Base-by-base conservation (phyloP, 2,888 invertebrate genomes). In the Apodemia hepburni region DNA sequence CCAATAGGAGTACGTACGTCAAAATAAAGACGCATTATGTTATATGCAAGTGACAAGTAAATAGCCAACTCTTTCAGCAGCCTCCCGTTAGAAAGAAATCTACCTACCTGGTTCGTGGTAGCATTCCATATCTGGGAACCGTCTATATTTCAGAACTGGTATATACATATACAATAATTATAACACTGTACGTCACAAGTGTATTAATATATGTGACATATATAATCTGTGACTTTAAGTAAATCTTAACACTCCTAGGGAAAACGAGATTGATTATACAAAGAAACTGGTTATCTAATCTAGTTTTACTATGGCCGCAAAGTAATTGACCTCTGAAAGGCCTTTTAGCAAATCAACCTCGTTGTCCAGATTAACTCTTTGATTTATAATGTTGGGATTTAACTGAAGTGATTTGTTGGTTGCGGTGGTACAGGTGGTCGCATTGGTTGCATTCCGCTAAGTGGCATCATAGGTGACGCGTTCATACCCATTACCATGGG, bases 401-500 rank as follows among this genome's bases (percentile, higher is more conserved):
- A 91, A 79, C 89, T 91, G 80, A 91, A 91, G 70, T 90, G 87
- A 73, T 91, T 89, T 69, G 85, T 80, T 64, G 87, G 82, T 61
- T 88, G 89, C 0, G 87, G 80, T 5, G 85, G 88, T 42, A 87
- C 73, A 15, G 84, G 79, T 47, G 91, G 90, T 54, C 89, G 77
- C 84, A 88, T 84, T 51, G 89, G 89, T 54, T 76, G 79, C 59
- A 73, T 70, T 11, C 77, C 81, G 35, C 78, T 79, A 84, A 85
- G 82, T 1, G 84, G 82, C 84, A 87, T 82, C 81, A 86, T 84
- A 18, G 80, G 81, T 11, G 82, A 75, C 42, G 85, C 81, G 17
- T 74, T 76, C 87, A 90, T 87, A 38, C 87, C 87, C 86, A 90
- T 89, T 84, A 89, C 88, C 90, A 91, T 84, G 76, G 79, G 78